Evolutionary conservation across 2,888 invertebrate genomes (phyloP), one percentile per base, ranked within the genome.

Genomic region (Glyphotaelius pellucidus): DNA sequence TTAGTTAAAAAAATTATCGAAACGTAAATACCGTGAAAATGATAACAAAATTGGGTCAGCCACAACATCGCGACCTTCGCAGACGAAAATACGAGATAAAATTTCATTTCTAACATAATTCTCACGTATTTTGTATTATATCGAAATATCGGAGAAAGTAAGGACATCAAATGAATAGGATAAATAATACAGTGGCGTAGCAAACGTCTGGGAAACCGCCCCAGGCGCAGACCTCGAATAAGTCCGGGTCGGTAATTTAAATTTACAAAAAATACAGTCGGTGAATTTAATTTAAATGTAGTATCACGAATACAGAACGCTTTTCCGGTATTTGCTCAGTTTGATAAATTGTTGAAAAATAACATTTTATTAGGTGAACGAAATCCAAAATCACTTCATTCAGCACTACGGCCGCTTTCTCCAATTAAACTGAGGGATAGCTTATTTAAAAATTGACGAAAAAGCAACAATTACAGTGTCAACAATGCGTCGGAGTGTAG

Each of bases 21-120:
- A 67, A 67, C n/a, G 67, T n/a, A 67, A 67, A 67, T 67, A 67
- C 67, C n/a, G n/a, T 5, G 67, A 67, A 67, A 67, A 67, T 67
- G 67, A 67, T 67, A 67, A 67, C 67, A 67, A 67, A 67, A 67
- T 67, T 67, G 67, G 67, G 67, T 67, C 67, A 67, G 67, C n/a
- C 67, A 67, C 25, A 67, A 67, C 25, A 67, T 67, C 7, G 67
- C 67, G 67, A 67, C 67, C 67, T 67, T 67, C 67, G 25, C 67
- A n/a, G 67, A 67, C 67, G 25, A 67, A 67, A n/a, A 67, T 7
- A 9, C 25, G 25, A 25, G 67, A 67, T 67, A 67, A 67, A 7
- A 25, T 67, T 67, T 67, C 7, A 9, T 25, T 67, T 67, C 67
- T n/a, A 67, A 67, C 25, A 67, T 9, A 67, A 25, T 67, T 67